Percentiles rank a stretch among this genome's conserved stretches.
These are phyloP conservation scores for Tetrao urogallus DNA, from an alignment of 2,113 vertebrate species.

Conservation along the genomic window DNA sequence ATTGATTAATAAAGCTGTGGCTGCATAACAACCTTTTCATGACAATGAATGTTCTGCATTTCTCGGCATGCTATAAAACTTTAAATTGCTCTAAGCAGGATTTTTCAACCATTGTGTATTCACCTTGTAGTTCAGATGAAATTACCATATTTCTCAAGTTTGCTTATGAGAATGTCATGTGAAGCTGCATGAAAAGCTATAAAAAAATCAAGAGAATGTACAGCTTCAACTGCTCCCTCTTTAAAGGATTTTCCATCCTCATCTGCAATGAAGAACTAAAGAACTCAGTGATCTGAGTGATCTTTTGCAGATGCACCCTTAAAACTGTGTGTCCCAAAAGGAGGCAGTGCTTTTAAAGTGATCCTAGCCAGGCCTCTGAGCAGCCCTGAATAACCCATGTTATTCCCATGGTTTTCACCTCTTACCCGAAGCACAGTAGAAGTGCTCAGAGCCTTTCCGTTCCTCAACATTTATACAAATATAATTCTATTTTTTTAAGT, in stretches of 20 bases:
- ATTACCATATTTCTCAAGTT: neutral
- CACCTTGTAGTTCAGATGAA: neutral
- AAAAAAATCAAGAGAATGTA: neutral
- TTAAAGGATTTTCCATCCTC: neutral
- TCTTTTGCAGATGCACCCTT: neutral
- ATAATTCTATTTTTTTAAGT: neutral
- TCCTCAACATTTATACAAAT: neutral
- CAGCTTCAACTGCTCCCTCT: neutral
- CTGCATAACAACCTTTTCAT: slow-evolving; percentile 25
- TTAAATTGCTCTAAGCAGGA: slow-evolving; percentile 35
- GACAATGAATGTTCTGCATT: slow-evolving; percentile 32
- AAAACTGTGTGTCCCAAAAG: neutral
- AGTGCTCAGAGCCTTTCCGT: neutral
- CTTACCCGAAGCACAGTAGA: neutral
- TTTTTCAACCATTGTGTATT: slow-evolving; percentile 18
- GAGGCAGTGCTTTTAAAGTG: neutral
- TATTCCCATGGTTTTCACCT: neutral
- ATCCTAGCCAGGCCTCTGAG: neutral
- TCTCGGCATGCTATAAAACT: slow-evolving; percentile 37
- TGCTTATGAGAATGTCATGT: neutral
- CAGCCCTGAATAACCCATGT: neutral
- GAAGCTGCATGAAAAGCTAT: neutral
- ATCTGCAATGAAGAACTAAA: neutral
- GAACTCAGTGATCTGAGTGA: neutral
- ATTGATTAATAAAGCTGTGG: slow-evolving; percentile 61